A percentile compares a stretch with the other conserved stretches of the same genome.
phyloP scores from a whole-genome alignment of 1,140 invertebrate species.

The Drosophila nigrodunni region DNA sequence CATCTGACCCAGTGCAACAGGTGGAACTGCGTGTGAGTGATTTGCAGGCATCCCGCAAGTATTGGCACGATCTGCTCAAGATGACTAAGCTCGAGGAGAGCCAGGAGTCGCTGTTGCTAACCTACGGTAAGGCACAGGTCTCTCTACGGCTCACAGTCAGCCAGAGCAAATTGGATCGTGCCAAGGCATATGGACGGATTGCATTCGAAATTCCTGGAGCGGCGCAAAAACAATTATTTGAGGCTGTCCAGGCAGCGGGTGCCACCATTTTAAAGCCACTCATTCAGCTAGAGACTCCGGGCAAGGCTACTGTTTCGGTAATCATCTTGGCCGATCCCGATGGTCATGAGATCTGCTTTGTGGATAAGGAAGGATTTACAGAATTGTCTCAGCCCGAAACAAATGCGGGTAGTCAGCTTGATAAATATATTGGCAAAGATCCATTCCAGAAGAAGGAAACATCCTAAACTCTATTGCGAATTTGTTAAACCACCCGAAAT shows the following conservation, averaged over 20 bases:
- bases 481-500: constrained; percentile 3
- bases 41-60: constrained; percentile 90
- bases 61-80: constrained; percentile 92
- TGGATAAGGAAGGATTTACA: constrained; percentile 97
- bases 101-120: constrained; percentile 87
- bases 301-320: constrained; percentile 97
- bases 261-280: constrained; percentile 94
- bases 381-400: constrained; percentile 95
- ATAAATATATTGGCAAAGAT: constrained; percentile 89
- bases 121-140: constrained; percentile 88
- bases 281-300: constrained; percentile 96
- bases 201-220: constrained; percentile 94
- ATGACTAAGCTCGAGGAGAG: constrained; percentile 89
- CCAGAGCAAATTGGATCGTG: constrained; percentile 90
- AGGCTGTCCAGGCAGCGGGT: constrained; percentile 89
- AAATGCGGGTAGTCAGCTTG: constrained; percentile 91
- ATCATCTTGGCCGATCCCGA: constrained; percentile 98
- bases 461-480: too few species aligned
- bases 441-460: constrained; percentile 71
- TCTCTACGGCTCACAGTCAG: constrained; percentile 90
- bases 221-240: constrained; percentile 90
- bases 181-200: constrained; percentile 97
- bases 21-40: constrained; percentile 92
- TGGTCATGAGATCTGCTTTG: constrained; percentile 99
- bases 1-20: constrained; percentile 93